phyloP scores from a whole-genome alignment of 2,888 invertebrate genomes.

The Oligia fasciuncula region DNA sequence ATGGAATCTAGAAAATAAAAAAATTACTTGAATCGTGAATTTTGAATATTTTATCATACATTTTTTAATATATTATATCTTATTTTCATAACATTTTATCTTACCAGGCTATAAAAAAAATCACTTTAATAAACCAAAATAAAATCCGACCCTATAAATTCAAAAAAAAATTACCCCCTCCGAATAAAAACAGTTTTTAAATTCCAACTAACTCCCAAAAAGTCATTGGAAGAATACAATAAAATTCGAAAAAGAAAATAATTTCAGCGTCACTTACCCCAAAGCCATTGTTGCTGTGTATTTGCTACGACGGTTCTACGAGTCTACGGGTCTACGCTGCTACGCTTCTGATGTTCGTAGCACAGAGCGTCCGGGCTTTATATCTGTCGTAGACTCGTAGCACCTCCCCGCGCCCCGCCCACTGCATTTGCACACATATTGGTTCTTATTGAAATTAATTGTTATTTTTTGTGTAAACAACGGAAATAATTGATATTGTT shows the following conservation, averaged over 20 bases:
- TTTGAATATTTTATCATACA: too few species aligned
- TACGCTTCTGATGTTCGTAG: slow-evolving; percentile 74
- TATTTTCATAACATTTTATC: background rate
- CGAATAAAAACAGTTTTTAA: background rate
- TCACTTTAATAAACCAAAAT: background rate
- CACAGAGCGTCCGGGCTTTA: slow-evolving; percentile 76
- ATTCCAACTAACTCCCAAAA: background rate
- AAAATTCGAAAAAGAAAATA: slow-evolving; percentile 1
- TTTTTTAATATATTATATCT: too few species aligned
- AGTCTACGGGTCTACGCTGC: slow-evolving; percentile 72
- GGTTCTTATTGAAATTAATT: slow-evolving; percentile 71
- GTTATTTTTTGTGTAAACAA: slow-evolving; percentile 66
- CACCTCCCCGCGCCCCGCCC: slow-evolving; percentile 75
- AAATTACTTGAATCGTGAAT: too few species aligned
- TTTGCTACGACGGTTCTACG: slow-evolving; percentile 62
- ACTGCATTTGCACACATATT: slow-evolving; percentile 67
- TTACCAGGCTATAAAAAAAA: background rate
- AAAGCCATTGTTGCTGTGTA: slow-evolving; percentile 69
- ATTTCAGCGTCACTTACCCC: slow-evolving; percentile 61
- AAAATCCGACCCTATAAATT: background rate
- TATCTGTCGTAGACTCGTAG: slow-evolving; percentile 71
- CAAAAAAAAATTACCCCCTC: background rate
- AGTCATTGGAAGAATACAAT: slow-evolving; percentile 12
- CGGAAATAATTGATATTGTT: slow-evolving; percentile 41
- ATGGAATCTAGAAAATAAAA: too few species aligned